Evolutionary conservation across 1,140 invertebrate genomes (phyloP), one percentile per base, ranked within the genome.

Genomic region (Notospermus geniculatus): DNA sequence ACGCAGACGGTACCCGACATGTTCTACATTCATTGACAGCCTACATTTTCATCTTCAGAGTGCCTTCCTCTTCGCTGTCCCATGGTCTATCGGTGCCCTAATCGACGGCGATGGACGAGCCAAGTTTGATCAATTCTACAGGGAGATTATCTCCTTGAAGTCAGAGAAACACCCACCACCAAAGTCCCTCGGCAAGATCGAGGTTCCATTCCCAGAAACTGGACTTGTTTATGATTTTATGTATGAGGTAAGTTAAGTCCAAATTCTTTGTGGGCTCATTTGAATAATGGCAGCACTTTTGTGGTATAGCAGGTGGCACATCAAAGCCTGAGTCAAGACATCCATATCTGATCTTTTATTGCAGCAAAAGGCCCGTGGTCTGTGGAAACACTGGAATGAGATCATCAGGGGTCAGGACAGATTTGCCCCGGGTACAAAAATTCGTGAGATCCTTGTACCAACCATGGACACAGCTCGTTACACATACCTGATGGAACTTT

Each of bases 151-250:
- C 27, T 57, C 69, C 59, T 84, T 84, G 57, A 79, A 87, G 63
- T 76, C 83, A 57, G 83, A 86, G 23, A 83, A 88, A 27, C 72
- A 85, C 65, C 87, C 86, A 7, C 77, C 89, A n/a, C 91, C 91
- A 0, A 75, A 85, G 36, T 76, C 76, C 17, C 73, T 92, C 22
- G 84, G 85, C 1, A 88, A 89, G 67, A 72, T 90, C 53, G 87
- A 92, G 55, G 57, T 86, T 89, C 53, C 86, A 85, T 0, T 79
- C 0, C 70, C 77, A 0, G 90, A 93, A 7, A 73, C 72, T 55
- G 88, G 89, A 0, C 78, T 86, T 19, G 80, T 95, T 2, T 88
- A 90, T 68, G 93, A 96, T 73, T 91, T 90, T 80, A 86, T 85
- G 67, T 96, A 91, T 75, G 92, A 95, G 68, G 81, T 82, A 68